Evolutionary conservation across 2,113 vertebrate genomes (phyloP).

Genomic region (Oncorhynchus clarkii): DNA sequence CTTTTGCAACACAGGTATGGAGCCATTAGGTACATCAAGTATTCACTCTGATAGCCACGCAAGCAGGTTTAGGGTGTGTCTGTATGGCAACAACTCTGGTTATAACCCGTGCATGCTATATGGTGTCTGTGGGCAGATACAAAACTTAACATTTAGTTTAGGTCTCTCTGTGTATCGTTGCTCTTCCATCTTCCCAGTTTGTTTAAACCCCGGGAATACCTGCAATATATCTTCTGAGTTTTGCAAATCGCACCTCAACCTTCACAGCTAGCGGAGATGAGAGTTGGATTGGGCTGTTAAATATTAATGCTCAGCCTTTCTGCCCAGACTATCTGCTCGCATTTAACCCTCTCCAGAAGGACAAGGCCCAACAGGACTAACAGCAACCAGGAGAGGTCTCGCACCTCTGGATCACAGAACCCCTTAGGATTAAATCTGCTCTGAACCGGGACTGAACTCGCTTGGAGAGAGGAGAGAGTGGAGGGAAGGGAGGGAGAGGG

Average conservation of each 20-base stretch:
- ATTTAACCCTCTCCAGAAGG: conserved; percentile 65
- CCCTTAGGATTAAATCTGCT: conserved; percentile 64
- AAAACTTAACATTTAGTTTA: conserved; percentile 39
- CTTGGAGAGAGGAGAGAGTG: background rate
- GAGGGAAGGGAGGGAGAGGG: conserved; percentile 3
- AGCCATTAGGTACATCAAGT: no score
- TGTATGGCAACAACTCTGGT: background rate
- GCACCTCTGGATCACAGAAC: conserved; percentile 67
- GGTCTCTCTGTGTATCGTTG: conserved; percentile 26
- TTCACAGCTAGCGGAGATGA: conserved; percentile 60
- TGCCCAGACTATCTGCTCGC: conserved; percentile 60
- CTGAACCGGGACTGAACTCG: conserved; percentile 54
- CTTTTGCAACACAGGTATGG: no score
- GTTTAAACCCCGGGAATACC: conserved; percentile 30
- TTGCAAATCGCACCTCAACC: conserved; percentile 60
- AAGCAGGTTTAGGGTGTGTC: conserved; percentile 6
- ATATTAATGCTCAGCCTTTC: conserved; percentile 72
- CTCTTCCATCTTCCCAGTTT: conserved; percentile 54
- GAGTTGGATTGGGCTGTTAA: conserved; percentile 62
- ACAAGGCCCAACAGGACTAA: conserved; percentile 40
- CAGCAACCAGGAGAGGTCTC: conserved; percentile 57
- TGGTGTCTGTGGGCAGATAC: no score
- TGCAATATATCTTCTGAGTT: conserved; percentile 57
- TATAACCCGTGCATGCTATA: no score
- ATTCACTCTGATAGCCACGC: background rate